phyloP scores from a whole-genome alignment of 2,888 invertebrate species.

The Pterobdella sp. region DNA sequence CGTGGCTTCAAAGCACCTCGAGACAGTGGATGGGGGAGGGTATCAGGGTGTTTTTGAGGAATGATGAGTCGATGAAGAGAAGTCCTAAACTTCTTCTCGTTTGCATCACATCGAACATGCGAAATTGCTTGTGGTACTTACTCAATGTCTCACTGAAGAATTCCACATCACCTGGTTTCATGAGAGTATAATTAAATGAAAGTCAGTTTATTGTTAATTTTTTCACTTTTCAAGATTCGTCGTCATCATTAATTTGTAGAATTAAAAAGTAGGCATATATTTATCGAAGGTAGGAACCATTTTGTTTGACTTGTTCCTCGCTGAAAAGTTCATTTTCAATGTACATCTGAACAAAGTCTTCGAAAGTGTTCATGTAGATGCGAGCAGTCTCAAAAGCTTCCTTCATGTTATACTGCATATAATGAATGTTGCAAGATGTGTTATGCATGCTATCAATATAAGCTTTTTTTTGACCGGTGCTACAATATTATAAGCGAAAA shows the following conservation, averaged over 20 bases:
- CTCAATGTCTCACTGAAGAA: conserved; percentile 63
- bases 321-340: conserved; percentile 64
- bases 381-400: conserved; percentile 61
- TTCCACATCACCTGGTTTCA: conserved; percentile 53
- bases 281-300: not conserved
- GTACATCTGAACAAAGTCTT: conserved; percentile 62
- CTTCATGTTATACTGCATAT: conserved; percentile 52
- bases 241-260: no score
- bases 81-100: conserved; percentile 66
- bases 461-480: no score
- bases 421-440: no score
- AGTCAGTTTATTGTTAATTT: no score
- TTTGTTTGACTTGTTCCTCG: conserved; percentile 57
- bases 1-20: conserved; percentile 53
- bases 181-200: not conserved
- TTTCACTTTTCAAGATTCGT: no score
- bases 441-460: no score
- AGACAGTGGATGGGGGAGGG: conserved; percentile 67
- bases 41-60: conserved; percentile 65
- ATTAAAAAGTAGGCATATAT: no score
- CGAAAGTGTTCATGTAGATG: conserved; percentile 62
- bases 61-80: conserved; percentile 62
- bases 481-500: not conserved
- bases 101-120: conserved; percentile 61
- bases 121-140: conserved; percentile 64